These are phyloP conservation scores for Clarias fuscus DNA, from an alignment of 2,797 vertebrate genomes.

Conservation along the genomic window DNA sequence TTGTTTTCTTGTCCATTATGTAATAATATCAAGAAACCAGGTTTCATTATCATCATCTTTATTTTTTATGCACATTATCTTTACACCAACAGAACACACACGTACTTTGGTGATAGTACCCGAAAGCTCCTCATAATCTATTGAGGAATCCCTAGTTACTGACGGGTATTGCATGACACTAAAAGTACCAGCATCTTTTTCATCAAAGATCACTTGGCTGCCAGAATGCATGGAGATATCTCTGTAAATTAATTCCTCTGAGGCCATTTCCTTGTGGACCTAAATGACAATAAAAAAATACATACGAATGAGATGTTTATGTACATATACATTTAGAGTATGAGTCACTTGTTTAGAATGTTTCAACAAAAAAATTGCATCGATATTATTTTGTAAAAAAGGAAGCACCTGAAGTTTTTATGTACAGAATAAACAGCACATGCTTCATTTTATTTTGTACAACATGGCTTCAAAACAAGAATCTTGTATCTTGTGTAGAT, in stretches of 20 bases:
- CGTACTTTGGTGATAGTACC: conserved; percentile 85
- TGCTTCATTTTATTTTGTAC: not conserved
- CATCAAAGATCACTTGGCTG: conserved; percentile 82
- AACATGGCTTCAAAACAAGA: not conserved
- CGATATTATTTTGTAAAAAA: not conserved
- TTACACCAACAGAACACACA: not conserved
- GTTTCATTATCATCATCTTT: not conserved
- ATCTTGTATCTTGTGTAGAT: not conserved
- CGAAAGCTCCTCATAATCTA: conserved; percentile 84
- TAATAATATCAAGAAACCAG: not conserved
- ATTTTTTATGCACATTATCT: conserved; percentile 77
- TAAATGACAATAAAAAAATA: conserved; percentile 55
- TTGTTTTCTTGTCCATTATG: not conserved
- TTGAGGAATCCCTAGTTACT: conserved; percentile 77
- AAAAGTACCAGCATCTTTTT: conserved; percentile 82
- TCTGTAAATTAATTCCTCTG: conserved; percentile 77
- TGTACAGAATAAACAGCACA: not conserved
- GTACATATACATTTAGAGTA: not conserved
- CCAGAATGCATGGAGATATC: conserved; percentile 80
- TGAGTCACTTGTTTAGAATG: not conserved
- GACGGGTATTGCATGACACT: conserved; percentile 86
- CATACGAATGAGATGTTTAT: not conserved
- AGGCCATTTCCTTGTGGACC: conserved; percentile 81
- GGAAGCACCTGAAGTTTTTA: not conserved
- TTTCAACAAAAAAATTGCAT: not conserved